A percentile compares a stretch with the other conserved stretches of the same genome.
These are phyloP conservation scores for Melanotaenia trifasciata DNA, from an alignment of 2,797 vertebrate genomes.

Conservation along the genomic window DNA sequence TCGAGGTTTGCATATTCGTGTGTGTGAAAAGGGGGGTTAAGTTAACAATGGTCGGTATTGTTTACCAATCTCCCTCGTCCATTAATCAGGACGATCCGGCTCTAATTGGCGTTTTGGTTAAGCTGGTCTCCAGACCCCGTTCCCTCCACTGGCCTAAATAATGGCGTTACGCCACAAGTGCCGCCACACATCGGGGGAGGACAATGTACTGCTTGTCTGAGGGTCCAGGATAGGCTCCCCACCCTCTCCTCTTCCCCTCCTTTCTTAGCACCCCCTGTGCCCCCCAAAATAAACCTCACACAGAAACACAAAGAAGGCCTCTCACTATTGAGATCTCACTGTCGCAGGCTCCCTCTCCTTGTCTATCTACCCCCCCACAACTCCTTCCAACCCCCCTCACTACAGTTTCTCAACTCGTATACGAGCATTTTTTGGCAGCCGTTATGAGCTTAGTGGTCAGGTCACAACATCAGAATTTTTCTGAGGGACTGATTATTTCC, in stretches of 20 bases:
- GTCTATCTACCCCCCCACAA: slow-evolving; percentile 54
- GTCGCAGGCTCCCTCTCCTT: slow-evolving; percentile 72
- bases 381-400: slow-evolving; percentile 9
- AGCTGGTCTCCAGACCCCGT: slow-evolving; percentile 88
- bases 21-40: slow-evolving; percentile 35
- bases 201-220: slow-evolving; percentile 84
- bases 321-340: slow-evolving; percentile 84
- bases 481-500: neutral
- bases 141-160: slow-evolving; percentile 85
- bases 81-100: slow-evolving; percentile 84
- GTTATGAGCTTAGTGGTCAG: slow-evolving; percentile 3
- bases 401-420: slow-evolving; percentile 25
- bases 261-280: slow-evolving; percentile 65
- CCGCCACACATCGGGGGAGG: slow-evolving; percentile 78
- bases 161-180: slow-evolving; percentile 83
- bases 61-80: slow-evolving; percentile 81
- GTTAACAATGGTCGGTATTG: slow-evolving; percentile 79
- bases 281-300: slow-evolving; percentile 83
- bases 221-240: slow-evolving; percentile 72
- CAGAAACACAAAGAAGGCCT: slow-evolving; percentile 81
- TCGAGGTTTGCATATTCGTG: slow-evolving; percentile 37
- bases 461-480: slow-evolving; percentile 28
- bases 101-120: slow-evolving; percentile 92
- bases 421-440: slow-evolving; percentile 17
- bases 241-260: slow-evolving; percentile 69